Base-by-base conservation (phyloP, 2,888 invertebrate species). In the Odontocolon sp. region DNA sequence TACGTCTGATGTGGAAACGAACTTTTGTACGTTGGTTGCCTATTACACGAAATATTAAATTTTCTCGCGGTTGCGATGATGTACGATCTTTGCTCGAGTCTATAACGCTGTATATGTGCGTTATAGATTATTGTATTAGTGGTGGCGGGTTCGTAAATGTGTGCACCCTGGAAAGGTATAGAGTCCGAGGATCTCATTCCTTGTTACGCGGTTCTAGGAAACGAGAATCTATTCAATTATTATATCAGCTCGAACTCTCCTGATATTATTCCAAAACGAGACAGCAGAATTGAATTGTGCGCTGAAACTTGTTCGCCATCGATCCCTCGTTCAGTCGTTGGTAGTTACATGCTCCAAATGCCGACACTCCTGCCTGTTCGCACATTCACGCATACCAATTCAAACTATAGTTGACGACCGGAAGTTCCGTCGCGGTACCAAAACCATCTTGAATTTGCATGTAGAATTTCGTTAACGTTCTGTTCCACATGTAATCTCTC, bases 151-250 rank as follows among this genome's bases (percentile, higher is more conserved):
- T 47, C 36, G 47, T 33, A 63, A 63, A 36, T 8, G 9, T 11
- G 31, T 6, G 21, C 47, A 16, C 9, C 47, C 11, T 31, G 18
- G 31, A 8, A 33, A 21, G 18, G 47, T 14, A 31, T 21, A 47
- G 36, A 21, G 36, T 47, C 23, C 47, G 31, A 23, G 21, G 33
- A 11, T 16, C 18, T 28, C n/a, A 14, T 28, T 18, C 14, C 63
- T 23, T 21, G 47, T 36, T 33, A 47, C 47, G 63, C 54, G 31
- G 23, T 31, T n/a, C 47, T 45, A 6, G 63, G 33, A 47, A 63
- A 47, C 33, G 47, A 4, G 16, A 59, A n/a, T 14, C 16, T n/a
- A 63, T 63, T 63, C 47, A 31, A 63, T 63, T 47, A 63, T 63
- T 63, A 47, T 47, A 18, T 33, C 33, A 63, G 33, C 21, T 36